Evolutionary conservation across 2,113 vertebrate genomes (phyloP), one percentile per base, ranked within the genome.

Genomic region (Phainopepla nitens): DNA sequence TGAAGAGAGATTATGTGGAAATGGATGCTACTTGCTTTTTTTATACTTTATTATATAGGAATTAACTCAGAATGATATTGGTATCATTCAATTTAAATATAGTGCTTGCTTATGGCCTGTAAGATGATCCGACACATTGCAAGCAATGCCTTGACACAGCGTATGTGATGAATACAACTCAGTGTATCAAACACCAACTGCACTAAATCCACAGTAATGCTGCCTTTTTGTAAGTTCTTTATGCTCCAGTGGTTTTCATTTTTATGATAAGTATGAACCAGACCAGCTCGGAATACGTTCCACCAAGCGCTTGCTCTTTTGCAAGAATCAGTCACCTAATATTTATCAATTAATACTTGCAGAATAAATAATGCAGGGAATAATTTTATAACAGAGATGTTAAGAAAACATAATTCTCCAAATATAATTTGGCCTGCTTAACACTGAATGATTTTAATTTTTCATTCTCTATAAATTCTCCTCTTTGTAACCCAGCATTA

Each of bases 161-260:
- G 24, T 82, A 89, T 75, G 89, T 15, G 83, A 88, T 96, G 96
- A 95, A 96, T 95, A 95, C 87, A 90, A 77, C 91, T 60, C 82
- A 80, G 86, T 94, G 87, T 93, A 96, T 96, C 95, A 90, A 87
- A 93, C 81, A 88, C 49, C 88, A 89, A 72, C 93, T 82, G 72
- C 76, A 90, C 96, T 96, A 97, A 97, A 97, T 90, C 96, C 92
- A 87, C 82, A 87, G 83, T 96, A 97, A 97, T 94, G 86, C 93
- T 85, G 92, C 76, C 80, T 89, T 94, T 96, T 87, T 94, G 76
- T 92, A 90, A 92, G 79, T 88, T 96, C 90, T 94, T 96, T 96
- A 96, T 96, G 96, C 96, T 97, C 61, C 82, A 84, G 80, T 90
- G 87, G 86, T 84, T 97, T 96, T 92, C 94, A 94, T 95, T 97